phyloP scores from a whole-genome alignment of 1,140 invertebrate species.

The Cephus cinctus region DNA sequence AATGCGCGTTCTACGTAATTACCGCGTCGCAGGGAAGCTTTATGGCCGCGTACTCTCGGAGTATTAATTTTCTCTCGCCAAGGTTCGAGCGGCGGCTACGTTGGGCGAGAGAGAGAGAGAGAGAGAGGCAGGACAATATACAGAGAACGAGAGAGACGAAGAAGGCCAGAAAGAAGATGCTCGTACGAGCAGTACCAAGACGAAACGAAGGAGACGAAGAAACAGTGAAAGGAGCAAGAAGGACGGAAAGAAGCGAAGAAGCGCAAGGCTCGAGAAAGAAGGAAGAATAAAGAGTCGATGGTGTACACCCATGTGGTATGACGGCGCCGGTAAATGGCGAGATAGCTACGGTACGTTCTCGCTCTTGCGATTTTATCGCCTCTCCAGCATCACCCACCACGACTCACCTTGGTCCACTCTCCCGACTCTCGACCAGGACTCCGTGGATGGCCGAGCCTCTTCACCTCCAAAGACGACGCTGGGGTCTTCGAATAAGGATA shows the following conservation, averaged over 20 bases:
- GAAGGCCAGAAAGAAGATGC: slow-evolving; percentile 19
- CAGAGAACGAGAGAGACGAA: slow-evolving; percentile 11
- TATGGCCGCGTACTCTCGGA: slow-evolving; percentile 38
- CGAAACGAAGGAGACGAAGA: neutral
- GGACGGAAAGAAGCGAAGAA: slow-evolving; percentile 11
- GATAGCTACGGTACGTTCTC: slow-evolving; percentile 26
- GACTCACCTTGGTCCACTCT: slow-evolving; percentile 22
- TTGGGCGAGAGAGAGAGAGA: neutral
- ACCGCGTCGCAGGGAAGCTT: slow-evolving; percentile 50
- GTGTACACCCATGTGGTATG: slow-evolving; percentile 4
- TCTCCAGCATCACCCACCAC: slow-evolving; percentile 14
- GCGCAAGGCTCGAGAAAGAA: slow-evolving; percentile 20
- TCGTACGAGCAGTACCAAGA: slow-evolving; percentile 1
- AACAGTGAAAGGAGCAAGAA: neutral
- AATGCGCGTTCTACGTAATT: slow-evolving; percentile 39
- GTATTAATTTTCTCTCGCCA: slow-evolving; percentile 49
- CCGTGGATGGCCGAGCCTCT: no score
- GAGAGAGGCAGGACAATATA: neutral
- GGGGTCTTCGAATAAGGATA: slow-evolving; percentile 25
- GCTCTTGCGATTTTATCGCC: slow-evolving; percentile 39
- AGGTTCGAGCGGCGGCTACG: slow-evolving; percentile 1
- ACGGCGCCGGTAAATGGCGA: slow-evolving; percentile 30
- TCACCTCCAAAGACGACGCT: slow-evolving; percentile 1
- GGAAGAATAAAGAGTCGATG: slow-evolving; percentile 19
- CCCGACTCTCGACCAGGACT: slow-evolving; percentile 13